Conservation (phyloP, 2,888 invertebrate genomes). For the Tineola bisselliella region DNA sequence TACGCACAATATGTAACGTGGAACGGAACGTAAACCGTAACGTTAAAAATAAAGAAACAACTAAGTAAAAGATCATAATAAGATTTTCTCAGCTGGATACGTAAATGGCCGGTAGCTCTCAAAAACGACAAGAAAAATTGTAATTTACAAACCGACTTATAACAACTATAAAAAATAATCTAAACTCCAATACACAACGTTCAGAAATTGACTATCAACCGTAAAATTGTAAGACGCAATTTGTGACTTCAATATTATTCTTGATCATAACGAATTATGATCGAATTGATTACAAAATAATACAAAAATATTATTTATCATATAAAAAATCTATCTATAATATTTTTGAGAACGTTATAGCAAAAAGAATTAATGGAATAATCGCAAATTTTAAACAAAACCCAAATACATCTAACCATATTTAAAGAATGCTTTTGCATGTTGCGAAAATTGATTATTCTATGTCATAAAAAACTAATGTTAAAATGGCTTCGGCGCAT, state of each 20-base stretch:
- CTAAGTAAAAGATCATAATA: background rate
- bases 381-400: no score
- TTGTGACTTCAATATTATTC: background rate
- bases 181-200: background rate
- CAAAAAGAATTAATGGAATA: no score
- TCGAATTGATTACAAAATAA: background rate
- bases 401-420: no score
- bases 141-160: constrained; percentile 8
- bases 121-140: constrained; percentile 8
- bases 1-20: background rate
- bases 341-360: no score
- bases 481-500: no score
- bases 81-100: constrained; percentile 13
- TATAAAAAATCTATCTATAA: no score
- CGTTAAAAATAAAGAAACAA: constrained; percentile 6
- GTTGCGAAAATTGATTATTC: no score
- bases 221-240: constrained; percentile 12
- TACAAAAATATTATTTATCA: background rate
- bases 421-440: no score
- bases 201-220: background rate
- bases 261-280: background rate
- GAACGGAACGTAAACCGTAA: constrained; percentile 1
- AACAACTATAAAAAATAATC: constrained; percentile 10
- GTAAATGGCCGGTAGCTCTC: background rate
- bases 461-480: no score